These are phyloP conservation scores for Crotalus tigris DNA, from an alignment of 2,113 vertebrate species.

Conservation along the genomic window DNA sequence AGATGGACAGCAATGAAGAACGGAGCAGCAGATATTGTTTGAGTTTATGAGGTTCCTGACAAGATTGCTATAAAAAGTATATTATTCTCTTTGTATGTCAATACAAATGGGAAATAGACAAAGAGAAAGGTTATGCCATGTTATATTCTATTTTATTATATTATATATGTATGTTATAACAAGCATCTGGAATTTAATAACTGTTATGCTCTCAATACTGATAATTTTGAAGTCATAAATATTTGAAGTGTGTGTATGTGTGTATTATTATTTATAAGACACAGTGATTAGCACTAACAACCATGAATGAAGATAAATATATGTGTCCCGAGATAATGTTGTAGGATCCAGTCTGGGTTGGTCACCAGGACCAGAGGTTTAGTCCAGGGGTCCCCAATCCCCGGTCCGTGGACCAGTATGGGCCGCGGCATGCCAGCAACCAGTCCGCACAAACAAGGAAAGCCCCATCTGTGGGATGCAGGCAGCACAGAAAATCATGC, in stretches of 20 bases:
- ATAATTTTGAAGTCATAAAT: neutral
- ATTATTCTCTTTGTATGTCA: neutral
- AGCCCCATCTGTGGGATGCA: too few species aligned
- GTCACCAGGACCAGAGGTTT: too few species aligned
- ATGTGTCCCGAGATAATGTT: too few species aligned
- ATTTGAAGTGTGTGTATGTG: neutral
- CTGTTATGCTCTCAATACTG: neutral
- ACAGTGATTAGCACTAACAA: neutral
- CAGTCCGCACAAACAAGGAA: too few species aligned
- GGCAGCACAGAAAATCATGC: too few species aligned
- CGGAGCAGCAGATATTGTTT: conserved; percentile 1
- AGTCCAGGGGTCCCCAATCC: too few species aligned
- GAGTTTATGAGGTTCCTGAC: neutral
- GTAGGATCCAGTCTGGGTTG: too few species aligned
- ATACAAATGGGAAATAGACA: neutral
- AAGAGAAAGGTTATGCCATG: neutral
- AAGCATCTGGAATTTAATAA: neutral
- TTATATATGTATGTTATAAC: neutral
- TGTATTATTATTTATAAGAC: neutral
- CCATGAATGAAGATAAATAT: too few species aligned
- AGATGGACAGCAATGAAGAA: conserved; percentile 14
- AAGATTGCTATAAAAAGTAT: neutral
- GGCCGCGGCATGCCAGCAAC: too few species aligned
- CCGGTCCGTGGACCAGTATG: too few species aligned
- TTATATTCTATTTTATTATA: neutral